Base-by-base conservation (phyloP, 2,113 vertebrate species). In the Baryphthengus martii region DNA sequence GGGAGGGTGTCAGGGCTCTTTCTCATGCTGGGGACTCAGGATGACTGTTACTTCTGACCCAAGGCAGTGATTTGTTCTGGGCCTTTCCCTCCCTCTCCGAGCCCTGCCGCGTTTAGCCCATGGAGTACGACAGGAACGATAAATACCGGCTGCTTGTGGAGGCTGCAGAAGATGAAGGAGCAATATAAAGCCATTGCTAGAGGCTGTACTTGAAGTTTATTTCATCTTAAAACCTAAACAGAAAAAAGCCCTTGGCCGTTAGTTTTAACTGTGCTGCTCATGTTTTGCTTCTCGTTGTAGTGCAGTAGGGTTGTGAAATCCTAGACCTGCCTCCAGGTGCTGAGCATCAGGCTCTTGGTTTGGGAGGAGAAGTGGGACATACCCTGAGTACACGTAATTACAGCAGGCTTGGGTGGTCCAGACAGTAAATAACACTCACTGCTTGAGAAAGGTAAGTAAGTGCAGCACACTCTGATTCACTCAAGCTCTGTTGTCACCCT, bases 381-480 rank as follows among this genome's bases (percentile, higher is more conserved):
- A 11, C 50, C 74, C 14, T 0, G 0, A 76, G 49, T 26, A 47
- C 21, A 16, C 31, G n/a, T n/a, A n/a, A n/a, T 35, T 40, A 40
- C 2, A 62, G 45, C 21, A 44, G 56, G 18, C 14, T 40, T 61
- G 3, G 1, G 21, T 58, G 20, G 58, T 63, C 68, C 74, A 53
- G 40, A 3, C 7, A 39, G 16, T 7, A 47, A 14, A 16, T 40
- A 23, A 23, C 2, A 0, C n/a, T 42, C 31, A 17, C 23, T 65
- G 17, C 62, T 74, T 31, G 39, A 28, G 67, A 59, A 33, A 59
- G 62, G 61, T 7, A 14, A 37, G 61, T 7, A 14, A 37, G 55
- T 10, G 56, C 29, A n/a, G 39, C 2, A 0, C 18, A 1, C 8
- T 29, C 14, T 23, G 8, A 7, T 65, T n/a, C 2, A 0, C 71